Conservation (phyloP, 2,888 invertebrate genomes). For the Apamea monoglypha region DNA sequence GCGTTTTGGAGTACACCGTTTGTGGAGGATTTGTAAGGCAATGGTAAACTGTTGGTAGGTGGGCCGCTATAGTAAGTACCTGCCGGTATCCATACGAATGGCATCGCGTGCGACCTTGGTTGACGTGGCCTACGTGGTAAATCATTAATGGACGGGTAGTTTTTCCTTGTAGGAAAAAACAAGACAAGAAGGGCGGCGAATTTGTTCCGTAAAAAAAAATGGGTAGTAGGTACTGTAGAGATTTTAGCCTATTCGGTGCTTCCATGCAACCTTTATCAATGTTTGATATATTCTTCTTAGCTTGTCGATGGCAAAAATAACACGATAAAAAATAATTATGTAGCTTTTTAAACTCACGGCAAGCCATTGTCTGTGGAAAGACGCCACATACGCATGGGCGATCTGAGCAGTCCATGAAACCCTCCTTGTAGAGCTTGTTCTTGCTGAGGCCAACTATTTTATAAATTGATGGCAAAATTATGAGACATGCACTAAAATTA, state of each 20-base stretch:
- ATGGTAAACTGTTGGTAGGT: not conserved
- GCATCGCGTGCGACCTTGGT: not conserved
- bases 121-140: not conserved
- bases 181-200: not conserved
- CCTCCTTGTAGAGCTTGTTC: not conserved
- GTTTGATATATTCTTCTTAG: not conserved
- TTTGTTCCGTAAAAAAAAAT: not conserved
- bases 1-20: not conserved
- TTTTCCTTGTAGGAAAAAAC: not conserved
- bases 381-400: no score
- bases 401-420: not conserved
- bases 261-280: not conserved
- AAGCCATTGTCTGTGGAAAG: not conserved
- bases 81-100: not conserved
- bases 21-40: not conserved
- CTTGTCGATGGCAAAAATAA: not conserved
- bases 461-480: not conserved
- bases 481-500: not conserved
- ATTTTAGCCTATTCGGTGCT: not conserved
- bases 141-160: not conserved
- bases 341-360: not conserved
- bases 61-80: not conserved
- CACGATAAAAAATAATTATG: not conserved
- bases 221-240: not conserved
- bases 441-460: not conserved